These are phyloP conservation scores for Polyploca ridens DNA, from an alignment of 2,888 invertebrate genomes.

Conservation along the genomic window DNA sequence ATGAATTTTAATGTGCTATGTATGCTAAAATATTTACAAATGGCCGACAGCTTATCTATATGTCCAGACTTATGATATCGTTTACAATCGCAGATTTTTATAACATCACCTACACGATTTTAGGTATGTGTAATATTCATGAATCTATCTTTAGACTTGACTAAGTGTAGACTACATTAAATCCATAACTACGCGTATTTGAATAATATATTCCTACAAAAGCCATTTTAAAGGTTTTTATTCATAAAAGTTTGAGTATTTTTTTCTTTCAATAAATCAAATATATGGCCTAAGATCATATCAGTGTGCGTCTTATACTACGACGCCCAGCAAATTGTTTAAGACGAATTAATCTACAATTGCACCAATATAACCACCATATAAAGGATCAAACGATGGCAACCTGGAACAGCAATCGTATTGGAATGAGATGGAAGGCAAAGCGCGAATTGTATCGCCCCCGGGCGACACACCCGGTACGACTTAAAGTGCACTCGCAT, in stretches of 20 bases:
- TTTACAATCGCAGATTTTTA: neutral
- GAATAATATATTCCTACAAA: too few species aligned
- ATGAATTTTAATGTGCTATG: slow-evolving; percentile 3
- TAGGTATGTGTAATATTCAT: neutral
- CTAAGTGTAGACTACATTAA: too few species aligned
- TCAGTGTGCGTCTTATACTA: too few species aligned
- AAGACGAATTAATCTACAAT: neutral
- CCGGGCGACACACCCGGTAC: slow-evolving; percentile 42
- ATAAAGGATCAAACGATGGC: slow-evolving; percentile 56
- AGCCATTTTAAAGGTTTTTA: too few species aligned
- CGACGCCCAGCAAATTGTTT: neutral
- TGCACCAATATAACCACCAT: slow-evolving; percentile 45
- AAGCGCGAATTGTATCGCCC: slow-evolving; percentile 62
- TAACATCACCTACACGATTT: neutral
- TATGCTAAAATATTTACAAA: neutral
- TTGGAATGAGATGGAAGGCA: slow-evolving; percentile 58
- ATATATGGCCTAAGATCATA: too few species aligned
- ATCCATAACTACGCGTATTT: too few species aligned
- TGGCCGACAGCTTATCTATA: neutral
- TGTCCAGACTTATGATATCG: neutral
- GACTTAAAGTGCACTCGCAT: slow-evolving; percentile 48
- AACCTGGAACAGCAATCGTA: slow-evolving; percentile 50
- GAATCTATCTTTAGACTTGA: neutral
- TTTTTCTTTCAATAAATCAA: too few species aligned
- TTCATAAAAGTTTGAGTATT: too few species aligned